These are phyloP conservation scores for Parazoanthus darwini DNA, from an alignment of 92 coral and sea anemone species.

Conservation along the genomic window DNA sequence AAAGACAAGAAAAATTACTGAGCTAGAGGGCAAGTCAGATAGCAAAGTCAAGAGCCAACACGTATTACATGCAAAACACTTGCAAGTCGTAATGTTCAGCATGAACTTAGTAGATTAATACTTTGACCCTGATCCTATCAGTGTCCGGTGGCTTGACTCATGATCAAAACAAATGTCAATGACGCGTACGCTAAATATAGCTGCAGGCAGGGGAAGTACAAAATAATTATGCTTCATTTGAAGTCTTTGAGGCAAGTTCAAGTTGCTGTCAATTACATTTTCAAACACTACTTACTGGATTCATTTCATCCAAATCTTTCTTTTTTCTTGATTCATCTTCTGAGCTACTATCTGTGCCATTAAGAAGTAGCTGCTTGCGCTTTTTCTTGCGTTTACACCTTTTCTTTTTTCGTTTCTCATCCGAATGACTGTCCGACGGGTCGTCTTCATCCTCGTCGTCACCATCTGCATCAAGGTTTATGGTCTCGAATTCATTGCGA, in stretches of 20 bases:
- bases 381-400: conserved; percentile 82
- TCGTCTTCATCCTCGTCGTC: conserved; percentile 87
- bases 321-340: conserved; percentile 76
- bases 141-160: neutral
- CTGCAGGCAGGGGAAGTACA: neutral
- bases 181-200: conserved; percentile 24
- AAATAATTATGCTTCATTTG: neutral
- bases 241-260: neutral
- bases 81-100: neutral
- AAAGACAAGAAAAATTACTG: neutral
- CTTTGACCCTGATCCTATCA: too few relatives aligned
- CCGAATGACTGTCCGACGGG: conserved; percentile 67
- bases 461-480: conserved; percentile 87
- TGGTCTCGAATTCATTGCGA: conserved; percentile 82
- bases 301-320: conserved; percentile 50
- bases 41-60: too few relatives aligned
- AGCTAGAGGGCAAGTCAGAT: neutral
- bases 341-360: conserved; percentile 82
- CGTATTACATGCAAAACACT: too few relatives aligned
- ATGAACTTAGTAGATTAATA: too few relatives aligned
- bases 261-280: neutral
- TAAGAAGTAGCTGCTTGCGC: conserved; percentile 61
- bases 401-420: conserved; percentile 70
- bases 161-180: neutral
- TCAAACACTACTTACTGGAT: conserved; percentile 70